These are phyloP conservation scores for Acanthopagrus latus DNA, from an alignment of 2,797 vertebrate species.

Conservation along the genomic window DNA sequence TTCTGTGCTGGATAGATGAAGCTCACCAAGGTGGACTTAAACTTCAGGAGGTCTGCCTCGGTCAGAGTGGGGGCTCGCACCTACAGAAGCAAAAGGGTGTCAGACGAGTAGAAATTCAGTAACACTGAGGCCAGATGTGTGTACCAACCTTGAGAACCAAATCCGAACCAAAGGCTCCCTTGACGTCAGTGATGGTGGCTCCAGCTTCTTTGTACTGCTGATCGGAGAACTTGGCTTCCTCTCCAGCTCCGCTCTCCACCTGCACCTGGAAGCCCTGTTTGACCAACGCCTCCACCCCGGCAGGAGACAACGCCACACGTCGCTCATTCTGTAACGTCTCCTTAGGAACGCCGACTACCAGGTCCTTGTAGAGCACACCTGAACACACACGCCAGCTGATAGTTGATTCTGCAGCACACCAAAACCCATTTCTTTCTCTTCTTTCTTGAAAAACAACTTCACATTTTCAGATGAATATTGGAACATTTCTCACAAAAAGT, in stretches of 20 bases:
- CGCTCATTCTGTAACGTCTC: slow-evolving; percentile 84
- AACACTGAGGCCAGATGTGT: neutral
- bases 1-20: slow-evolving; percentile 88
- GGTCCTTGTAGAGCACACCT: slow-evolving; percentile 82
- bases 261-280: slow-evolving; percentile 86
- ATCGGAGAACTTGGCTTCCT: slow-evolving; percentile 85
- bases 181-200: slow-evolving; percentile 79
- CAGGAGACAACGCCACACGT: slow-evolving; percentile 82
- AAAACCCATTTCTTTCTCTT: neutral
- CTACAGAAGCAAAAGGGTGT: slow-evolving; percentile 56
- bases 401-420: neutral
- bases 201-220: slow-evolving; percentile 79
- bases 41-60: slow-evolving; percentile 81
- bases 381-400: slow-evolving; percentile 21
- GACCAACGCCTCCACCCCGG: slow-evolving; percentile 79
- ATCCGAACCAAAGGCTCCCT: slow-evolving; percentile 80
- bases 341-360: slow-evolving; percentile 83
- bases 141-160: slow-evolving; percentile 83
- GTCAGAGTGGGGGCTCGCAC: slow-evolving; percentile 85
- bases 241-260: slow-evolving; percentile 84
- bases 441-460: neutral
- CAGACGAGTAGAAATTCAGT: neutral
- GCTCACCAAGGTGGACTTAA: slow-evolving; percentile 82
- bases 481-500: neutral
- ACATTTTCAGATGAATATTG: neutral